phyloP scores from a whole-genome alignment of 2,888 invertebrate species.

The Stegana nigrithorax region DNA sequence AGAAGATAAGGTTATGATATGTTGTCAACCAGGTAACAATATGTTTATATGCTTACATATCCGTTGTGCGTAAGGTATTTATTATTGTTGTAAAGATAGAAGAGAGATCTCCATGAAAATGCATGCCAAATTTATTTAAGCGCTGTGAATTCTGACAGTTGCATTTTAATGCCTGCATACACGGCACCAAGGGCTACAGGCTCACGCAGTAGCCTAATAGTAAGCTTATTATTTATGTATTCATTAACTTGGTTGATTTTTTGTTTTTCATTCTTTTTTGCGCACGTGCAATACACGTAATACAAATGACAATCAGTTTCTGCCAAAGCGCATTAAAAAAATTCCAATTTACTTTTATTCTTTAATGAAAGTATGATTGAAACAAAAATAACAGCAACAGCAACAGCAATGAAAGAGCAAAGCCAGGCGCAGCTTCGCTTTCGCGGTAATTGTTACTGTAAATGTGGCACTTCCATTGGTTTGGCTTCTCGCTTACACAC shows the following conservation, averaged over 20 bases:
- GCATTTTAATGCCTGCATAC: not conserved
- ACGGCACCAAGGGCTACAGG: not conserved
- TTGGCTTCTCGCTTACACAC: not conserved
- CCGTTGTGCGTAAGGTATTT: too few relatives aligned
- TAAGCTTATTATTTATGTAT: not conserved
- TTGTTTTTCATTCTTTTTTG: not conserved
- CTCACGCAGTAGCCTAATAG: not conserved
- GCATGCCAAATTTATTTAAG: too few relatives aligned
- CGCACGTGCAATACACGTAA: not conserved
- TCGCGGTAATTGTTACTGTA: not conserved
- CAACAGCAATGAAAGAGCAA: not conserved
- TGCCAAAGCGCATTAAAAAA: conserved; percentile 13
- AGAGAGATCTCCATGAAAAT: too few relatives aligned
- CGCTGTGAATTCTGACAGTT: conserved; percentile 4
- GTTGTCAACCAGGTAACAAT: too few relatives aligned
- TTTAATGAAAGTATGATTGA: conserved; percentile 8
- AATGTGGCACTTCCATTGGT: too few relatives aligned
- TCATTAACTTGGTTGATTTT: not conserved
- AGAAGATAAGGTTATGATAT: too few relatives aligned
- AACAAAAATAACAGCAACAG: not conserved
- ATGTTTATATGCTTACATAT: too few relatives aligned
- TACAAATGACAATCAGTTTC: conserved; percentile 12
- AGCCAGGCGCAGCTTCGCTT: not conserved
- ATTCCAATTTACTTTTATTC: conserved; percentile 10
- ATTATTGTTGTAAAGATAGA: too few relatives aligned